Base-by-base conservation (phyloP, 2,888 invertebrate species). In the Pristionchus maxplancki region DNA sequence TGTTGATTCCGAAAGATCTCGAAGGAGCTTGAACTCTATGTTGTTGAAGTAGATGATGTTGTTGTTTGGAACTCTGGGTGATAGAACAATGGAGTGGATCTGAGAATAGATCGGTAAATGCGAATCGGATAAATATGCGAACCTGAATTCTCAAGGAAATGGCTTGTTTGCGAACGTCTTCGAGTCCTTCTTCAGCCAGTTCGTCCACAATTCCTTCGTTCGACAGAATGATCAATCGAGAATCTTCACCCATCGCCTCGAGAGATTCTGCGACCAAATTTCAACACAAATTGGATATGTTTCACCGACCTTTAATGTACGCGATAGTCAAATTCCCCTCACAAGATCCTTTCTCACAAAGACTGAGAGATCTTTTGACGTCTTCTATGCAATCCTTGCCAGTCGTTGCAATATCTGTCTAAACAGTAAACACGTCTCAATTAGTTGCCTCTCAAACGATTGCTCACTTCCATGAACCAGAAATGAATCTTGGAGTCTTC, bases 71-170 rank as follows among this genome's bases (percentile, higher is more conserved):
- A 9, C 24, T 24, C 31, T 8, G 1, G 67, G 86, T 4, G 86
- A 58, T 4, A 87, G 8, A 17, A 87, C 86, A 1, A 87, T 31
- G 15, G 86, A 67, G 20, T 87, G 86, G 24, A 87, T 87, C 86
- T 87, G 50, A 31, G n/a, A 62, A 28, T 40, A 40, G 78, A n/a
- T n/a, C 6, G 17, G 28, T 71, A 5, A 11, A 17, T 78, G 5
- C 44, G 78, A 20, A 78, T 40, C 11, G 58, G 20, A 17, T 8
- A 20, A n/a, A 81, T 31, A 20, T 28, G 9, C 28, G 28, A 20
- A 87, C 86, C 71, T 87, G 86, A 9, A 87, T 87, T 71, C 71
- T 34, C 71, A 71, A 2, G 5, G 71, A 71, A 28, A 71, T 67
- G 5, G 86, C 67, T 31, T 50, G n/a, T 20, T 50, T 44, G 6